Evolutionary conservation across 2,113 vertebrate species (phyloP), one percentile per base, ranked within the genome.

Genomic region (Crotalus tigris): DNA sequence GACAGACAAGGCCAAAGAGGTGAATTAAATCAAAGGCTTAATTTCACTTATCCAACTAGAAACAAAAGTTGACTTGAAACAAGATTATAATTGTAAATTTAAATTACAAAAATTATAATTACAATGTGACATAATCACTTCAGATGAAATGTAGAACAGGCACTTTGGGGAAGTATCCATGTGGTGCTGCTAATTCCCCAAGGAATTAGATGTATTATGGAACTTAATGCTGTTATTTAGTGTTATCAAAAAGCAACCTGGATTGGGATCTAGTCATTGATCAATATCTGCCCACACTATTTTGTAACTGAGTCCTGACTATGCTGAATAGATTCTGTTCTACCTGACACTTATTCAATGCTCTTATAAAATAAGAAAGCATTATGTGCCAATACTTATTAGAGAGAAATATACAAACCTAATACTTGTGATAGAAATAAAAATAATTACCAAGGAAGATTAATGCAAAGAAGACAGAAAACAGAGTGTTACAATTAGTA

Each of bases 51-150:
- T 54, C 53, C 69, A 85, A 44, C 54, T 90, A 57, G 24, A 81
- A 55, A 91, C n/a, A 39, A 55, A 69, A 91, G 24, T 85, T 91
- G 69, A 57, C 23, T 91, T 29, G 21, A 85, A 91, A 55, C 3
- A 54, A 69, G 26, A 44, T 55, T 46, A 55, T 85, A 55, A 91
- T 55, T 91, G 51, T 53, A 85, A 91, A 55, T 26, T 46, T 23
- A 85, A 85, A 91, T 91, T 86, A 86, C 39, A 49, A 91, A 51
- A 91, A 86, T 91, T 58, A 91, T 58, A 91, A 58, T 46, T 58
- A 59, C 39, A 44, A 46, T 85, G 26, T 55, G 24, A 57, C 21
- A 58, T 44, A 86, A 86, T 87, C 44, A 61, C 91, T 51, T 87
- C 17, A 4, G 44, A 58, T 87, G 26, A 46, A 55, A 85, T 75